These are phyloP conservation scores for Pinna nobilis DNA, from an alignment of 1,140 invertebrate species.

Conservation along the genomic window DNA sequence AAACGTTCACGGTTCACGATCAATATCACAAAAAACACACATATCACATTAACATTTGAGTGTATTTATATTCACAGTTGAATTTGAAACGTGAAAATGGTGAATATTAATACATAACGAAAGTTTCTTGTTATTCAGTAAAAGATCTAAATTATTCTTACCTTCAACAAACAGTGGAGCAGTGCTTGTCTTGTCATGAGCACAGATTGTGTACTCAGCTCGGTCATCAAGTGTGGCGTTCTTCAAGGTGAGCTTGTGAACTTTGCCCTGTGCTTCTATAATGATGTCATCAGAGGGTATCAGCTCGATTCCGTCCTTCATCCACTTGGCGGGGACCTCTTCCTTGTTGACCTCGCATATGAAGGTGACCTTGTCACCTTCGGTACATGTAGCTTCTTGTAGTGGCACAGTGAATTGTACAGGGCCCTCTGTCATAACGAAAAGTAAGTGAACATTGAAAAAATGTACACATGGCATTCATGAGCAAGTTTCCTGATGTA, in stretches of 20 bases:
- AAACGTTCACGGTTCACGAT: no score
- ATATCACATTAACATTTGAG: no score
- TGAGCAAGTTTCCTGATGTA: no score
- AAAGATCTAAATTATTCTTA: conserved; percentile 62
- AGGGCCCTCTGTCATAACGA: conserved; percentile 64
- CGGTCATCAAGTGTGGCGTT: conserved; percentile 65
- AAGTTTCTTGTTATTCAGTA: no score
- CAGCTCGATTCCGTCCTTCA: conserved; percentile 85
- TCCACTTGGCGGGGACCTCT: conserved; percentile 96
- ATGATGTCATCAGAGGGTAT: conserved; percentile 55
- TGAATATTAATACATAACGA: neutral
- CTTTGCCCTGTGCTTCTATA: conserved; percentile 60
- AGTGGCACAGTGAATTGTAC: conserved; percentile 84
- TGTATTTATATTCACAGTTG: neutral
- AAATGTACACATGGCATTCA: no score
- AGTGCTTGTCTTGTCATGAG: conserved; percentile 78
- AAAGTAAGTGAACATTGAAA: no score
- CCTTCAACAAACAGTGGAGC: conserved; percentile 88
- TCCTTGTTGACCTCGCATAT: conserved; percentile 97
- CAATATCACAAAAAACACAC: no score
- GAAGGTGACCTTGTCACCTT: conserved; percentile 95
- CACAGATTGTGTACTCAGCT: conserved; percentile 67
- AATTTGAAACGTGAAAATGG: neutral
- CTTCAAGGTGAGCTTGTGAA: conserved; percentile 64
- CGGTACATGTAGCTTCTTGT: conserved; percentile 91